These are phyloP conservation scores for Mungos mungo DNA, from an alignment of 2,113 vertebrate species.

Conservation along the genomic window DNA sequence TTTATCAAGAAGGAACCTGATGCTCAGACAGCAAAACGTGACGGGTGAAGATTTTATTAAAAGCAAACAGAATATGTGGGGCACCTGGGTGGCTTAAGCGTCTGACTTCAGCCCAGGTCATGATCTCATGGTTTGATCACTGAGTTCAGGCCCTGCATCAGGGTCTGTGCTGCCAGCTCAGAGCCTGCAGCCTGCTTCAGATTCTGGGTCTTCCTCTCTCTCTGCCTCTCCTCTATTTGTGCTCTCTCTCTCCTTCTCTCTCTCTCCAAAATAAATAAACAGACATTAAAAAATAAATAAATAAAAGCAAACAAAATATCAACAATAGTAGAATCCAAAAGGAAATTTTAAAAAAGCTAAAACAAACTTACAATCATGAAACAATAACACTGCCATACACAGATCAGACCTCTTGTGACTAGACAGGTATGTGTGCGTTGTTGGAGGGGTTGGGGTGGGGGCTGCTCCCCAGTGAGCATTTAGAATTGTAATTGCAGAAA, in stretches of 20 bases:
- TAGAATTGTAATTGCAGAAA: conserved; percentile 29
- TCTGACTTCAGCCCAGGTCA: too few species aligned
- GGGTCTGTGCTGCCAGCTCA: too few species aligned
- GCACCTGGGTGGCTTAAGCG: too few species aligned
- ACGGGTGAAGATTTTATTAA: neutral
- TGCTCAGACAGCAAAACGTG: neutral
- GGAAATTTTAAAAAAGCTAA: conserved; percentile 40
- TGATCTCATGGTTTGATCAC: too few species aligned
- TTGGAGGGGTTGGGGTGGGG: neutral
- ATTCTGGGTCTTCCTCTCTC: too few species aligned
- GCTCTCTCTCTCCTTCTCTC: too few species aligned
- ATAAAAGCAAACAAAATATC: conserved; percentile 12
- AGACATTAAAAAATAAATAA: too few species aligned
- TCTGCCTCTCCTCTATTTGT: too few species aligned
- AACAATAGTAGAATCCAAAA: neutral
- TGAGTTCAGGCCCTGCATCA: too few species aligned
- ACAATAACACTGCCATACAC: conserved; percentile 69
- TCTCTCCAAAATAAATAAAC: too few species aligned
- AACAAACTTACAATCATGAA: conserved; percentile 35
- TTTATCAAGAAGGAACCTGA: neutral
- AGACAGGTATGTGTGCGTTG: conserved; percentile 46
- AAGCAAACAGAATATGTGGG: neutral
- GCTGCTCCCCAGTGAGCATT: neutral
- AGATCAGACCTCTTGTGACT: conserved; percentile 60
- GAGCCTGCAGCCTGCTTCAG: too few species aligned